phyloP scores from a whole-genome alignment of 2,113 vertebrate species.

The Uropsilus gracilis region DNA sequence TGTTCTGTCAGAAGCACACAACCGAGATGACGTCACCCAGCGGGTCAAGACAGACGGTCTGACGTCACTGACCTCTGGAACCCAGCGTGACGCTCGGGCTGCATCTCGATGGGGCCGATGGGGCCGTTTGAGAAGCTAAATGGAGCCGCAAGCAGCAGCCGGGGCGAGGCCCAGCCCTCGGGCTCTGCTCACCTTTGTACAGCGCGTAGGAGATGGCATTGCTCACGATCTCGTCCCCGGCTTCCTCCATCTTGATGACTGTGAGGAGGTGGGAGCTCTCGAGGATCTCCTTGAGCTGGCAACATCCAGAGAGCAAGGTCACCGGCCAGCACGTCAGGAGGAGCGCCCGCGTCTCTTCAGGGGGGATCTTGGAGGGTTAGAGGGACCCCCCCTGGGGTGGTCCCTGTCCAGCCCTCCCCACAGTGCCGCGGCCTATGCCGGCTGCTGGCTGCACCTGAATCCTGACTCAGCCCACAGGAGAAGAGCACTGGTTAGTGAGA shows the following conservation, averaged over 20 bases:
- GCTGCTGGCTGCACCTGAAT: too few species aligned
- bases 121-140: neutral
- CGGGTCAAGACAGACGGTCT: neutral
- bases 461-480: too few species aligned
- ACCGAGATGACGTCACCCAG: neutral
- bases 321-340: neutral
- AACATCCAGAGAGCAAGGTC: conserved; percentile 31
- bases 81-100: too few species aligned
- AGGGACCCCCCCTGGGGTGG: neutral
- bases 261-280: conserved; percentile 88
- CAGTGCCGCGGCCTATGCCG: too few species aligned
- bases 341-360: neutral
- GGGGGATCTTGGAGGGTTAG: neutral
- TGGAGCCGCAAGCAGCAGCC: neutral
- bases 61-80: neutral
- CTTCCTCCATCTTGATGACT: conserved; percentile 89
- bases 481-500: too few species aligned
- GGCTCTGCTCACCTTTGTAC: conserved; percentile 86
- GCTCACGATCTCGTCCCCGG: conserved; percentile 90
- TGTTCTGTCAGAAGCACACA: neutral
- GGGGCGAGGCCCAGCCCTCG: neutral
- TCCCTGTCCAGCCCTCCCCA: neutral
- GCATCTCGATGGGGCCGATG: too few species aligned
- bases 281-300: conserved; percentile 89
- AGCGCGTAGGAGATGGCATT: conserved; percentile 88